These are phyloP conservation scores for Scartelaos histophorus DNA, from an alignment of 2,113 vertebrate species.

Conservation along the genomic window DNA sequence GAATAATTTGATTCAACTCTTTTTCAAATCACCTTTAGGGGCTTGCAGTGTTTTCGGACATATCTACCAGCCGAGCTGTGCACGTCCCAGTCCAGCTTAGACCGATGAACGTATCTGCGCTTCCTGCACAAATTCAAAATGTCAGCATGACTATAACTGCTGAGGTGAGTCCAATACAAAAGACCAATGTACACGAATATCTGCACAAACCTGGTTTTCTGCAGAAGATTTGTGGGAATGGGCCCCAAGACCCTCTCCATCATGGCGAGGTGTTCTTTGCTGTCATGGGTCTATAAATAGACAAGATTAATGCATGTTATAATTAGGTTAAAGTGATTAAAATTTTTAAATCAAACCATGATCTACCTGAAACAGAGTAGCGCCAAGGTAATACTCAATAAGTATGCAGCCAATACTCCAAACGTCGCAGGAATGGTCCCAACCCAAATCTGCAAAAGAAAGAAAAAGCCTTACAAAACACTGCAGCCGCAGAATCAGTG, in stretches of 20 bases:
- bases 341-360: background rate
- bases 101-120: constrained; percentile 84
- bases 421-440: constrained; percentile 93
- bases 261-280: constrained; percentile 97
- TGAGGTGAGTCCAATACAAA: background rate
- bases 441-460: constrained; percentile 83
- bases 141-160: background rate
- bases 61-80: constrained; percentile 89
- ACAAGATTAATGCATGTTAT: background rate
- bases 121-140: constrained; percentile 74
- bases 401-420: constrained; percentile 97
- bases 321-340: background rate
- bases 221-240: constrained; percentile 87
- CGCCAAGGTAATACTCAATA: constrained; percentile 94
- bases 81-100: constrained; percentile 90
- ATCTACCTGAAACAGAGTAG: constrained; percentile 91
- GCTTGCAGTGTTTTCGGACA: constrained; percentile 89
- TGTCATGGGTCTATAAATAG: constrained; percentile 88
- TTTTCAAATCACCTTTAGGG: constrained; percentile 83
- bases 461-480: background rate
- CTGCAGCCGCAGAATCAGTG: too few species aligned
- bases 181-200: background rate
- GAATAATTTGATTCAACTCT: too few species aligned
- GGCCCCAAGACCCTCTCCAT: constrained; percentile 95
- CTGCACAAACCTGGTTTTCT: constrained; percentile 86